Evolutionary conservation across 2,113 vertebrate genomes (phyloP), one percentile per base, ranked within the genome.

Genomic region (Mystacornis crossleyi): DNA sequence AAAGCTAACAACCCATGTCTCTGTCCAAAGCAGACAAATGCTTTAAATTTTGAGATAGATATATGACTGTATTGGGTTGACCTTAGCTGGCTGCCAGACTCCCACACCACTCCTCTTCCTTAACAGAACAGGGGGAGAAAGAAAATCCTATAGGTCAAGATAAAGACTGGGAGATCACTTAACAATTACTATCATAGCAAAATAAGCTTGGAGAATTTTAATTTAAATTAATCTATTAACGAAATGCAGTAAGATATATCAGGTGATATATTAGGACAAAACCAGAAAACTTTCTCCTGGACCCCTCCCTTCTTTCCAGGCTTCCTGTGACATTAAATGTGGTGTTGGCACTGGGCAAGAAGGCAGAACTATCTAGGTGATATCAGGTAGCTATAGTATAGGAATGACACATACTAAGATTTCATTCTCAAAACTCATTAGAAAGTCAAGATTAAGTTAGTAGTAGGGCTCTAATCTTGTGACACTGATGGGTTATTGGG

Each of bases 51-150:
- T 75, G 14, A 10, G 28, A 42, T 14, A 20, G 34, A 61, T 12
- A 28, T 3, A 14, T 53, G 7, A 23, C 5, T 36, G 11, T 60
- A 2, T n/a, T 81, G 29, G 9, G 8, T 70, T 61, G 33, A 33
- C 5, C 9, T 70, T 70, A 40, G 3, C 7, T 90, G 53, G 8
- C 9, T 91, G 15, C 12, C 40, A 77, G 38, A 53, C 8, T 18
- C 28, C 6, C 9, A 45, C 7, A 16, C 2, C 8, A 10, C 5
- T 45, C 3, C 2, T 70, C 29, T 42, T 51, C 7, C 36, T 78
- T 36, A 45, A 36, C 4, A 45, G 25, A 34, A n/a, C 8, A 43
- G 0, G 0, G 25, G 5, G 3, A 72, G 5, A 69, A 64, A 61
- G 7, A 71, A 87, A 87, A 40, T 2, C 14, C 28, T 33, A 5